phyloP scores from a whole-genome alignment of 35 echinoderm and acorn worm species.

The Apostichopus californicus region DNA sequence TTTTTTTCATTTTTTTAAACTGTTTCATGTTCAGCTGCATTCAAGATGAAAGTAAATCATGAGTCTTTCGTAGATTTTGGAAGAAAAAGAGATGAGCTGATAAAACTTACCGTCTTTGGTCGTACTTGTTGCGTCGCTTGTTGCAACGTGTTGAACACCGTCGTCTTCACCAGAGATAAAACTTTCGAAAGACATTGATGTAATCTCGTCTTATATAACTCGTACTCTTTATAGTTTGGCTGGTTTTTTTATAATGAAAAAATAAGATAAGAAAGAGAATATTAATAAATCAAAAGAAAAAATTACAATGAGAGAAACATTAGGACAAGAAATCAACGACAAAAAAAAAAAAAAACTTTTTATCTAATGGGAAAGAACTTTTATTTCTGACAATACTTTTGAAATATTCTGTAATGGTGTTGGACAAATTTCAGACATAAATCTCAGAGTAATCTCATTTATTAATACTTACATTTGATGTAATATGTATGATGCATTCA shows the following conservation, averaged over 20 bases:
- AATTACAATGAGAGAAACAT: neutral
- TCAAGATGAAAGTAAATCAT: too few species aligned
- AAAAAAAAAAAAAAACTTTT: too few species aligned
- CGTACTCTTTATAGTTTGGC: constrained; percentile 94
- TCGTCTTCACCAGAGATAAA: constrained; percentile 73
- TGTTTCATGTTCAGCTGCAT: too few species aligned
- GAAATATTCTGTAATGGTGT: too few species aligned
- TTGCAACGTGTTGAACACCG: constrained; percentile 82
- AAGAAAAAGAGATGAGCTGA: too few species aligned
- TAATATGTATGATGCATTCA: constrained; percentile 96
- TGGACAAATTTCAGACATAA: too few species aligned
- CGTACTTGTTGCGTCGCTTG: constrained; percentile 87
- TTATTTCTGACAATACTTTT: too few species aligned
- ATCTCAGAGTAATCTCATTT: too few species aligned
- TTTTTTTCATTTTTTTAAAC: too few species aligned
- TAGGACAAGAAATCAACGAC: too few species aligned
- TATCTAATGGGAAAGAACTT: too few species aligned
- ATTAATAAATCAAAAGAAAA: neutral
- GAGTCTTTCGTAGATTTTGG: too few species aligned
- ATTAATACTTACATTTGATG: constrained; percentile 83
- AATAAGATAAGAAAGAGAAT: neutral
- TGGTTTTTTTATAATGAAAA: constrained; percentile 22
- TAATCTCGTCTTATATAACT: constrained; percentile 82
- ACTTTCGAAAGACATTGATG: constrained; percentile 91
- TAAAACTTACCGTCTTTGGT: constrained; percentile 70